These are phyloP conservation scores for Falco peregrinus DNA, from an alignment of 2,797 vertebrate genomes.

Conservation along the genomic window DNA sequence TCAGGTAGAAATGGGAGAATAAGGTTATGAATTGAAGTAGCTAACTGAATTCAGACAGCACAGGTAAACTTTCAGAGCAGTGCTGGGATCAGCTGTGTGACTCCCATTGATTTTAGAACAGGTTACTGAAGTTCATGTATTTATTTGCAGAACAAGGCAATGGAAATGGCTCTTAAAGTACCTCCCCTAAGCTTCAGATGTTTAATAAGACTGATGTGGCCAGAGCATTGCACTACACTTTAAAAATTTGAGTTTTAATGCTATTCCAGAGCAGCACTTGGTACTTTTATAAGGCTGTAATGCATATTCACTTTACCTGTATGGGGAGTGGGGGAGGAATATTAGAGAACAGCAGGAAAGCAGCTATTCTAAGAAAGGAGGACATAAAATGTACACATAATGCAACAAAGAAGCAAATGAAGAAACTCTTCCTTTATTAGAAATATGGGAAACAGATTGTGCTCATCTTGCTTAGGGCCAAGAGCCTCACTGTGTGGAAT, in stretches of 20 bases:
- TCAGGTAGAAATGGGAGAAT: background rate
- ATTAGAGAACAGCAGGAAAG: constrained; percentile 53
- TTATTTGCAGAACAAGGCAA: background rate
- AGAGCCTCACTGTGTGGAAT: constrained; percentile 57
- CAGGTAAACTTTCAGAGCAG: background rate
- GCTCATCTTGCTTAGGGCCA: constrained; percentile 72
- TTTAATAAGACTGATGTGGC: background rate
- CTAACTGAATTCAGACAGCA: background rate
- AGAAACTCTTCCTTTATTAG: constrained; percentile 68
- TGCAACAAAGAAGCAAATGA: constrained; percentile 67
- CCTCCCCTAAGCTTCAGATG: background rate
- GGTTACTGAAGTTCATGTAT: background rate
- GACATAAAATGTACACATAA: constrained; percentile 59
- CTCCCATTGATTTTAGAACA: background rate
- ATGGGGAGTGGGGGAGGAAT: background rate
- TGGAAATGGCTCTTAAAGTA: background rate
- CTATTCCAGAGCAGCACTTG: constrained; percentile 18
- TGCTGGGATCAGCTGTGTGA: background rate
- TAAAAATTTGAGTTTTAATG: constrained; percentile 45
- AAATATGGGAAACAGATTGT: constrained; percentile 76
- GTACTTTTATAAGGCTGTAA: constrained; percentile 17
- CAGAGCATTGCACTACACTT: background rate
- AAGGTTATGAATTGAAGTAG: background rate
- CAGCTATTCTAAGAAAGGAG: constrained; percentile 51
- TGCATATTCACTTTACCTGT: constrained; percentile 64